Percentiles rank a stretch among this genome's conserved stretches.
Conservation (phyloP, 2,797 vertebrate species). For the Halcyon badia region DNA sequence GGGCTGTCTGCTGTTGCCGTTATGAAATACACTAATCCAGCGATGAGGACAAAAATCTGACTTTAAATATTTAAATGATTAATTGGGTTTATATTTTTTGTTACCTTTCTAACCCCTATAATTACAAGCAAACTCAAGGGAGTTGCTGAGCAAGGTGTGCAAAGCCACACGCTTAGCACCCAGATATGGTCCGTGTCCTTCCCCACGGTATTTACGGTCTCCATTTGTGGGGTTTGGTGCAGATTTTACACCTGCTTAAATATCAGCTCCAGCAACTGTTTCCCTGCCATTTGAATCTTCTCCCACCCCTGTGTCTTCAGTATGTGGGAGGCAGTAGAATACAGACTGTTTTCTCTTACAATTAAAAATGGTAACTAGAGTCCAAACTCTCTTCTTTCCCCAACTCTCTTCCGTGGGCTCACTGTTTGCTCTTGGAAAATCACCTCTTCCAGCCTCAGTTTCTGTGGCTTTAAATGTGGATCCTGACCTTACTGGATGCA, state of each 20-base stretch:
- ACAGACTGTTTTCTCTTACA: not conserved
- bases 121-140: conserved; percentile 80
- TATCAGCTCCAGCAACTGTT: not conserved
- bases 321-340: not conserved
- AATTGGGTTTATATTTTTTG: conserved; percentile 78
- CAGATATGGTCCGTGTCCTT: conserved; percentile 36
- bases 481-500: not conserved
- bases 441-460: not conserved
- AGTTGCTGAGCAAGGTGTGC: conserved; percentile 77
- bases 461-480: not conserved
- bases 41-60: conserved; percentile 79
- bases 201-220: conserved; percentile 44
- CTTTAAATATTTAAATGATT: conserved; percentile 84
- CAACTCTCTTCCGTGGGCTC: not conserved
- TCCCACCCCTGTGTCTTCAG: not conserved
- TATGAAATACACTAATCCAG: conserved; percentile 81
- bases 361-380: not conserved
- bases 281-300: not conserved
- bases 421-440: not conserved
- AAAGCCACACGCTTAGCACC: conserved; percentile 51
- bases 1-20: conserved; percentile 76
- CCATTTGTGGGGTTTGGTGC: not conserved
- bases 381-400: not conserved
- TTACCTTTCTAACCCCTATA: conserved; percentile 76
- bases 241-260: conserved; percentile 22